Base-by-base conservation (phyloP, 2,113 vertebrate genomes). In the Megaleporinus macrocephalus region DNA sequence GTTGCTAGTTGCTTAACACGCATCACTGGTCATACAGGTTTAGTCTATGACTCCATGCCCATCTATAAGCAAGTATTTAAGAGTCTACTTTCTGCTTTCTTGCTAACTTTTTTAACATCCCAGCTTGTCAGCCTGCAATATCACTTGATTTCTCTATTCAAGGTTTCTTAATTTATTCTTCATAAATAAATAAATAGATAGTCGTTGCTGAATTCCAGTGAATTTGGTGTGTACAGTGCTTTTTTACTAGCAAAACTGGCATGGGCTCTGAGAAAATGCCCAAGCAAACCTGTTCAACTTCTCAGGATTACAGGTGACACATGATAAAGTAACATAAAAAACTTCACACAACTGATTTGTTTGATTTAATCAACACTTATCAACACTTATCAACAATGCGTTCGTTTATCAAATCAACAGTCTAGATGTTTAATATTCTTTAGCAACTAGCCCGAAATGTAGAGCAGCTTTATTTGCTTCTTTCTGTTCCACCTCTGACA, bases 381-480 rank as follows among this genome's bases (percentile, higher is more conserved):
- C 24, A n/a, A 51, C 20, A 51, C 41, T 9, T 11, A 30, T 5
- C 7, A n/a, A 29, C 3, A 77, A 11, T 10, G 41, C 41, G 11
- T 44, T 44, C 59, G 65, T 10, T 47, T 13, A 30, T 30, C 47
- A 66, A 65, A 51, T 22, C 29, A 51, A n/a, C 27, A 66, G n/a
- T 53, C 13, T 29, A 57, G 29, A 16, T 68, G 13, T 66, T 14
- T 63, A 29, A 14, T 55, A 47, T 12, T 68, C 29, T 65, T 24
- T 30, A 30, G 33, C 18, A 15, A 6, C 16, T 22, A 1, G 65
- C 41, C 41, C 4, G 26, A 57, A 73, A 83, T 30, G 10, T 26
- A 30, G 68, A 22, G 53, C 26, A 18, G 41, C 59, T 41, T 78
- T 75, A 76, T 47, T 76, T 47, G 53, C 44, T 36, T 44, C 41